Conservation (phyloP, 2,888 invertebrate species). For the Therioaphis trifolii region DNA sequence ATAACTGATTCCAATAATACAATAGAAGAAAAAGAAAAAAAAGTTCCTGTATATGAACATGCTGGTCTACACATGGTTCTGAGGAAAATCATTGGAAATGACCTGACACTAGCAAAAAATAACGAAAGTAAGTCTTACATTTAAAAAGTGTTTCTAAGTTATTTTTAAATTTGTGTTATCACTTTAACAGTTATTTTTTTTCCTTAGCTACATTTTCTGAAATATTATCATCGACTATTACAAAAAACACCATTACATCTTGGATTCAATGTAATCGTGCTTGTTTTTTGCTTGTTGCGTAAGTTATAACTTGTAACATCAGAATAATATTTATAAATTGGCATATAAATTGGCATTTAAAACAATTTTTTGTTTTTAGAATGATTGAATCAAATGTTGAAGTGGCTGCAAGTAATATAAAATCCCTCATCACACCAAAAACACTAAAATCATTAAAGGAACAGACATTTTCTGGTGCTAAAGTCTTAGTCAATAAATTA, state of each 20-base stretch:
- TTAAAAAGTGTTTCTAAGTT: not conserved
- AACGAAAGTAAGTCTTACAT: constrained; percentile 61
- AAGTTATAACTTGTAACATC: constrained; percentile 15
- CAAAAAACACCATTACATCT: constrained; percentile 71
- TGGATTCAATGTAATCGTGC: constrained; percentile 82
- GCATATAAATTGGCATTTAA: not conserved
- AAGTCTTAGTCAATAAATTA: constrained; percentile 41
- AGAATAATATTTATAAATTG: not conserved
- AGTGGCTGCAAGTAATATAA: constrained; percentile 1
- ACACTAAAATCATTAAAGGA: not conserved
- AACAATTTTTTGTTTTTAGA: constrained; percentile 21
- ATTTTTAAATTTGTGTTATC: not conserved
- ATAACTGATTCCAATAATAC: constrained; percentile 65
- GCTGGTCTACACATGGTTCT: constrained; percentile 81
- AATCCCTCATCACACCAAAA: not conserved
- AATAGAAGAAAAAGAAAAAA: constrained; percentile 70
- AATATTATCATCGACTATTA: constrained; percentile 27
- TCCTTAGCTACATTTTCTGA: constrained; percentile 71
- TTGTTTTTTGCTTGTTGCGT: constrained; percentile 77
- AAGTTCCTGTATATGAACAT: constrained; percentile 76
- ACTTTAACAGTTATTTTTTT: not conserved
- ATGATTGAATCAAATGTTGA: constrained; percentile 44
- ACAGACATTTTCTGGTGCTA: constrained; percentile 44
- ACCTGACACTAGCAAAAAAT: constrained; percentile 71
- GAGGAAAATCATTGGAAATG: constrained; percentile 79